A percentile compares a stretch with the other conserved stretches of the same genome.
Evolutionary conservation across 2,113 vertebrate species (phyloP).

Genomic region (Mola mola): DNA sequence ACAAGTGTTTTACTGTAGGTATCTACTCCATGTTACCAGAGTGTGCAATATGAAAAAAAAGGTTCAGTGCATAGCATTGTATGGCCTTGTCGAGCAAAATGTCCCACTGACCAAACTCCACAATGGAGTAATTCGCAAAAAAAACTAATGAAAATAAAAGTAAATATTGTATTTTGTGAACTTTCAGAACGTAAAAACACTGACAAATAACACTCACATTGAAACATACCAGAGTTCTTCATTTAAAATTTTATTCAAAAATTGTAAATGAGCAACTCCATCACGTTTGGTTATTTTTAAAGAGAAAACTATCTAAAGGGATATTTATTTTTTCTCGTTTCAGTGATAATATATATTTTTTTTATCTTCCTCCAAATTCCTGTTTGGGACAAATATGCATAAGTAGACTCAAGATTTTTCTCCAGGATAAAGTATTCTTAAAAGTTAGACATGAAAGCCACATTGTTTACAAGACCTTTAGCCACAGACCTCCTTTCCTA

Average conservation of each 20-base stretch:
- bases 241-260: background rate
- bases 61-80: too few species aligned
- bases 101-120: too few species aligned
- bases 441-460: constrained; percentile 47
- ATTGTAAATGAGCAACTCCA: background rate
- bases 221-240: too few species aligned
- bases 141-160: too few species aligned
- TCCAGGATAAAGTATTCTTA: constrained; percentile 2
- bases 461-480: constrained; percentile 53
- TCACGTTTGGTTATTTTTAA: background rate
- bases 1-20: too few species aligned
- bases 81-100: too few species aligned
- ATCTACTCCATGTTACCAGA: too few species aligned
- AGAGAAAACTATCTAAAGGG: background rate
- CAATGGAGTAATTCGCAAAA: too few species aligned
- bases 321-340: background rate
- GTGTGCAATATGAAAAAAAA: too few species aligned
- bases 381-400: background rate
- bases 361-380: background rate
- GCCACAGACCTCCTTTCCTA: constrained; percentile 42
- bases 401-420: constrained; percentile 5
- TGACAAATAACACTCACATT: too few species aligned
- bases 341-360: background rate
- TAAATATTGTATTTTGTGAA: too few species aligned
- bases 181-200: too few species aligned